Evolutionary conservation across 2,797 vertebrate species (phyloP), one percentile per base, ranked within the genome.

Genomic region (Arrhamphus sclerolepis): DNA sequence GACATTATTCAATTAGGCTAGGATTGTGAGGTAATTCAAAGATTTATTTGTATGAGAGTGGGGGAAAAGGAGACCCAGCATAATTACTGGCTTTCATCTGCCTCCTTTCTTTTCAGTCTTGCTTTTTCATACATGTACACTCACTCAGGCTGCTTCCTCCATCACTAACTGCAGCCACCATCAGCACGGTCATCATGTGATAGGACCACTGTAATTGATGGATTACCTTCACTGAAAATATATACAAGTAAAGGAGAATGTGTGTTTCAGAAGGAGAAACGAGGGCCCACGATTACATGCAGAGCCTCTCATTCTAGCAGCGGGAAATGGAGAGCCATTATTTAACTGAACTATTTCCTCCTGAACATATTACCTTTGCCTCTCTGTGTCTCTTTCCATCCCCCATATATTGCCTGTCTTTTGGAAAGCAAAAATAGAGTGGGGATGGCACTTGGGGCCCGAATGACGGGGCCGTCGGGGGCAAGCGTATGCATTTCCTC

Each of bases 331-430:
- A 88, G 90, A 85, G 88, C 89, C 89, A 92, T 93, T 92, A 92
- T 93, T 94, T 92, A 92, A 93, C 91, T 87, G 86, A 84, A 92
- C 92, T 90, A 92, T 93, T 92, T 92, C 90, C 89, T 89, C 86
- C 89, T 87, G 83, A 91, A 91, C 88, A 72, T 92, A 91, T 92
- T 91, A 88, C 88, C 87, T 84, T 82, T 87, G 82, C 87, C 82
- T 75, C 68, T 74, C 78, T 78, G 52, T 83, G 78, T 77, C 79
- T 63, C 43, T 57, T 71, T 70, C 82, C 77, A 65, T 53, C 81
- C 75, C 79, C 62, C 83, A 83, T 84, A 92, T 89, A 93, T 92
- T 92, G 88, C 89, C 89, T 92, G 92, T 92, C 90, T 81, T 75
- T 83, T 79, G 83, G 87, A 86, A 91, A 89, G 80, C 80, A 86